Evolutionary conservation across 2,888 invertebrate species (phyloP), one percentile per base, ranked within the genome.

Genomic region (Therioaphis trifolii): DNA sequence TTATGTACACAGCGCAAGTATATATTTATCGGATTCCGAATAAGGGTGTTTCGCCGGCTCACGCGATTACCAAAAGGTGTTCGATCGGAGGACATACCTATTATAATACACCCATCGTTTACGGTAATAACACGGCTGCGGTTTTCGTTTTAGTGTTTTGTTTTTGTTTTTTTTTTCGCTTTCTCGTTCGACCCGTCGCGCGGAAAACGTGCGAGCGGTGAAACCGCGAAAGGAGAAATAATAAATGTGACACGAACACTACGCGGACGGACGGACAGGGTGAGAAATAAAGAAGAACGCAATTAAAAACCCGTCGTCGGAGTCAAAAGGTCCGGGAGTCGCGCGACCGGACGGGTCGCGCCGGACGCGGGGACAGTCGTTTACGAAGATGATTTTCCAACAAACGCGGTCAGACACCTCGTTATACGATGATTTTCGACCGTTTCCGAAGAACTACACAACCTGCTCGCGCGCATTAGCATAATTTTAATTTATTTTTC

Each of bases 401-500:
- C 55, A n/a, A 9, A 21, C 55, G 9, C 55, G 7, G 0, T 52
- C n/a, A n/a, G 55, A 55, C 55, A 55, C 55, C 21, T 5, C 21
- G 55, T 52, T 11, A 1, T 27, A 29, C 49, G 49, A 29, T 52
- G 43, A 49, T 71, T 71, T 71, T 18, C 49, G 27, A 29, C 12
- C 18, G 29, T 29, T 29, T 2, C 21, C 1, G 18, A 52, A n/a
- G 0, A 55, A 61, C n/a, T 27, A 61, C 4, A 27, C 29, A 15
- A 15, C 12, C 24, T 4, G 15, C 2, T 29, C 7, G 15, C 27
- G 27, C 24, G 29, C 52, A 74, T 74, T 74, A 55, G 29, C 74
- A 74, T 74, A 74, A 74, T 74, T 74, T 21, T 74, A 74, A 74
- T 74, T 74, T 74, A 55, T 74, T 74, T 74, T 55, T 74, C 74